A percentile compares a stretch with the other conserved stretches of the same genome.
These are phyloP conservation scores for Gallinago nigripennis DNA, from an alignment of 2,797 vertebrate genomes.

Conservation along the genomic window DNA sequence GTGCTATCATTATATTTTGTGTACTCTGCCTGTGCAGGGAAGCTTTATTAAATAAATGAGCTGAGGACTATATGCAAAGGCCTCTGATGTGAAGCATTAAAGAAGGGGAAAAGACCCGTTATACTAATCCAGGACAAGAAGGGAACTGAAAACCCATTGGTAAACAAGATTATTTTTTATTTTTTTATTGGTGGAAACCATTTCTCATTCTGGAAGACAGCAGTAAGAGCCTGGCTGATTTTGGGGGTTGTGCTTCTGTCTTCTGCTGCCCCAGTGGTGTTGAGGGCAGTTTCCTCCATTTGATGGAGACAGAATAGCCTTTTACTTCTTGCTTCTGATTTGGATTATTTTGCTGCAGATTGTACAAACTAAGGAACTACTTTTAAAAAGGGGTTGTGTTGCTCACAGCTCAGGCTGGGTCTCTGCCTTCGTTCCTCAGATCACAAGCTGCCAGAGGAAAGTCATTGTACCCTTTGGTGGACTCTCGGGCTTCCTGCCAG, in stretches of 20 bases:
- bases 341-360: background rate
- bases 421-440: background rate
- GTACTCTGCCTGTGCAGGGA: background rate
- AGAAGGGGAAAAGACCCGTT: background rate
- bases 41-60: background rate
- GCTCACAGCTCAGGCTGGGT: background rate
- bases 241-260: background rate
- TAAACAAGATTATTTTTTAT: background rate
- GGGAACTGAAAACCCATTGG: background rate
- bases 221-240: background rate
- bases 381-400: background rate
- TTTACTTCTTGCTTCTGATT: background rate
- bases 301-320: background rate
- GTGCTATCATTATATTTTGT: background rate
- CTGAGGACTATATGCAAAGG: background rate
- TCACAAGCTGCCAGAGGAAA: background rate
- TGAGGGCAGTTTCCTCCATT: background rate
- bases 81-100: background rate
- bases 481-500: background rate
- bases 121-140: background rate
- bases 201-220: background rate
- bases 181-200: background rate
- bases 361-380: background rate
- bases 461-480: background rate
- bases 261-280: background rate